A percentile compares a stretch with the other conserved stretches of the same genome.
These are phyloP conservation scores for Onthophagus sagittarius DNA, from an alignment of 2,888 invertebrate genomes.

Conservation along the genomic window DNA sequence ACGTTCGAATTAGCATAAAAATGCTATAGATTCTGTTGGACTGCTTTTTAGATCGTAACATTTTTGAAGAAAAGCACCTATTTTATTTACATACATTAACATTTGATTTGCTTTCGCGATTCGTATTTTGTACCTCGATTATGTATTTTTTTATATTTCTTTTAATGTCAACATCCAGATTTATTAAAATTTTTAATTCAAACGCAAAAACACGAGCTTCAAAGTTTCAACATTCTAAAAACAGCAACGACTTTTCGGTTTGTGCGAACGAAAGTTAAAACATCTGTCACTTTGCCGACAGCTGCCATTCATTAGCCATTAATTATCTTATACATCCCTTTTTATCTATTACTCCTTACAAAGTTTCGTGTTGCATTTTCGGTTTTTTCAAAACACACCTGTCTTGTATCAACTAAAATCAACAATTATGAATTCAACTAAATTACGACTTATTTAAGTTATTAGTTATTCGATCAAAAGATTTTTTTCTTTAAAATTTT, in stretches of 20 bases:
- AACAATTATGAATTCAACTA: neutral
- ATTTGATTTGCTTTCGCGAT: neutral
- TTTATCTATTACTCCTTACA: slow-evolving; percentile 6
- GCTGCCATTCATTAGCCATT: slow-evolving; percentile 13
- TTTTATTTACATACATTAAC: neutral
- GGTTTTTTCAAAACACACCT: neutral
- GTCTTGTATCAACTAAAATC: neutral
- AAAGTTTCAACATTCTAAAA: neutral
- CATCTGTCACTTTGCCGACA: slow-evolving; percentile 9
- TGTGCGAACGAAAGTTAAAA: neutral
- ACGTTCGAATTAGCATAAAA: neutral
- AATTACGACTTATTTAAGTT: neutral
- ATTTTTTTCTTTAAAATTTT: neutral
- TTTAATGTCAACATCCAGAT: neutral
- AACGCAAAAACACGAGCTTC: neutral
- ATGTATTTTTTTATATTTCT: neutral
- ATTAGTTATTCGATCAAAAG: neutral
- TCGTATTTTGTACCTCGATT: neutral
- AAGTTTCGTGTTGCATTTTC: slow-evolving; percentile 1
- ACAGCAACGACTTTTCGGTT: neutral
- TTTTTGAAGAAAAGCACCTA: neutral
- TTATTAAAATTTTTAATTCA: neutral
- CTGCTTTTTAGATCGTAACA: neutral
- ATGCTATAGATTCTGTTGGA: neutral
- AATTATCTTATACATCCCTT: slow-evolving; percentile 8